phyloP scores from a whole-genome alignment of 2,888 invertebrate genomes.

The Xanthostigma xanthostigma region DNA sequence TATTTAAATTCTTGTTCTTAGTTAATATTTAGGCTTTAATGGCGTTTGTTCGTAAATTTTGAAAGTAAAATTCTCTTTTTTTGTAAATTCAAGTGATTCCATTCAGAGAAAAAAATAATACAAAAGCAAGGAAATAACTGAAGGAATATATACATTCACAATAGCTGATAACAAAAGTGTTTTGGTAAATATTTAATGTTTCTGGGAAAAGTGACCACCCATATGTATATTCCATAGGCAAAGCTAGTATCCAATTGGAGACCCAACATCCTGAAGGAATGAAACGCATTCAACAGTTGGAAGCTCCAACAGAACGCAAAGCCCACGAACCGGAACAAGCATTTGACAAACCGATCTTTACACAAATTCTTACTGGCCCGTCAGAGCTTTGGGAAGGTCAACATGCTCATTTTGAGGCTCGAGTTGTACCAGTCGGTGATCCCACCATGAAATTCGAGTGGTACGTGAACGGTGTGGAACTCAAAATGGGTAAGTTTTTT shows the following conservation, averaged over 20 bases:
- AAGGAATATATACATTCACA: no score
- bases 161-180: no score
- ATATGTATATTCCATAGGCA: conserved; percentile 34
- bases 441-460: conserved; percentile 84
- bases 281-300: conserved; percentile 75
- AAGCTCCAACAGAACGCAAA: conserved; percentile 54
- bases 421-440: conserved; percentile 89
- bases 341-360: conserved; percentile 87
- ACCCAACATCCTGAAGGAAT: conserved; percentile 89
- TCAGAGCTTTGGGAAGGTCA: conserved; percentile 86
- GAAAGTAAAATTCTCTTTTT: no score
- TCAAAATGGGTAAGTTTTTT: conserved; percentile 61
- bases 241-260: conserved; percentile 75
- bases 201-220: background rate
- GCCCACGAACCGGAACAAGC: conserved; percentile 62
- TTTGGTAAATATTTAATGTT: no score
- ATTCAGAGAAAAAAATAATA: no score
- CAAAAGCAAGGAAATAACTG: no score
- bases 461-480: conserved; percentile 87
- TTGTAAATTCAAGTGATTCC: no score
- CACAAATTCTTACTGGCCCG: conserved; percentile 72
- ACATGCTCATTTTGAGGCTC: conserved; percentile 79
- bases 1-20: no score
- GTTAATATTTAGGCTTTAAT: no score
- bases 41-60: no score